These are phyloP conservation scores for Catharus minimus DNA, from an alignment of 2,113 vertebrate species.

Conservation along the genomic window DNA sequence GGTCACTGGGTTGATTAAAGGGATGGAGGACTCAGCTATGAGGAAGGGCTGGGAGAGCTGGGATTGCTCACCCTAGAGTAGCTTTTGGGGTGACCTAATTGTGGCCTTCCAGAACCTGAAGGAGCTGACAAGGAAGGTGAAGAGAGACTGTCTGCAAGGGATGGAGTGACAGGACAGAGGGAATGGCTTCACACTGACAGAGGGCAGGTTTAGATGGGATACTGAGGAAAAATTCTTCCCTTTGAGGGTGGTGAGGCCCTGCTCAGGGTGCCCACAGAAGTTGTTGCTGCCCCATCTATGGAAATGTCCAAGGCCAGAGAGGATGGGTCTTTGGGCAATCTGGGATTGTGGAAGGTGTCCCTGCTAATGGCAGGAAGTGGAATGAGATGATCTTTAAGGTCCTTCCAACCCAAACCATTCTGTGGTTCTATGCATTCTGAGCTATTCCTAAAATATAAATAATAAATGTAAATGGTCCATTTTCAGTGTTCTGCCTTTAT, in stretches of 20 bases:
- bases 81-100: background rate
- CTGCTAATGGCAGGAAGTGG: background rate
- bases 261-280: background rate
- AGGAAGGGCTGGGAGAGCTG: background rate
- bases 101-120: background rate
- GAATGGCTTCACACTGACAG: background rate
- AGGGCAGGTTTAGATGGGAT: fast-evolving
- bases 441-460: background rate
- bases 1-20: background rate
- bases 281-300: background rate
- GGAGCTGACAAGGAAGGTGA: background rate
- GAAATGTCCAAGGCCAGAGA: background rate
- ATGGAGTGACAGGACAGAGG: background rate
- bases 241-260: background rate
- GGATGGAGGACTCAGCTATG: background rate
- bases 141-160: background rate
- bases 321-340: background rate
- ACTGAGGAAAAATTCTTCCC: background rate
- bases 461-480: background rate
- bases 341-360: background rate
- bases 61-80: background rate
- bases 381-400: background rate
- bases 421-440: background rate
- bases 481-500: background rate
- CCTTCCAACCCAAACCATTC: background rate